Evolutionary conservation across 2,113 vertebrate species (phyloP).

Genomic region (Aphelocoma coerulescens): DNA sequence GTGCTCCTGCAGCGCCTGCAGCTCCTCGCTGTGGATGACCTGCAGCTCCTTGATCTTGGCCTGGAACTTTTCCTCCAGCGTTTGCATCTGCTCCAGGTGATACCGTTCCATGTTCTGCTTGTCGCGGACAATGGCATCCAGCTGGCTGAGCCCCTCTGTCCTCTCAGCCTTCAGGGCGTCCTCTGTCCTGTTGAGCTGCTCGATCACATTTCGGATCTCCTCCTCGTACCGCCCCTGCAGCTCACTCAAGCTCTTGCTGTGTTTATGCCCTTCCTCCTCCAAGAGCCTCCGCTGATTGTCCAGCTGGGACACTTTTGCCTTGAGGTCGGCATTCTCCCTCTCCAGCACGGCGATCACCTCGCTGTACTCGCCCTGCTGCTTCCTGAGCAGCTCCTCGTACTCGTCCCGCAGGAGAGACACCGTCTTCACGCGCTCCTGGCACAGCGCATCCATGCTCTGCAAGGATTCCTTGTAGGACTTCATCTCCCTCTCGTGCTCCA

Average conservation of each 20-base stretch:
- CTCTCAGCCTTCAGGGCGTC: constrained; percentile 77
- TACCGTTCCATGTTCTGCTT: constrained; percentile 78
- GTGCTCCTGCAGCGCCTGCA: constrained; percentile 79
- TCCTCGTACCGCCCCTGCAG: constrained; percentile 75
- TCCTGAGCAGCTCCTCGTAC: constrained; percentile 80
- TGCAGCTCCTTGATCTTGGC: constrained; percentile 83
- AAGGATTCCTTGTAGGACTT: constrained; percentile 78
- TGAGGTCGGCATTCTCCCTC: constrained; percentile 81
- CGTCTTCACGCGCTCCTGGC: constrained; percentile 77
- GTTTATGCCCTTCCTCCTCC: constrained; percentile 73
- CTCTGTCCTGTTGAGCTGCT: constrained; percentile 73
- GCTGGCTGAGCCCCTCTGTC: constrained; percentile 72
- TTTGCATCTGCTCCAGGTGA: constrained; percentile 80
- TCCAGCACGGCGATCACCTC: constrained; percentile 76
- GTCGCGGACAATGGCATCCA: constrained; percentile 77
- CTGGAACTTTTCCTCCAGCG: constrained; percentile 84
- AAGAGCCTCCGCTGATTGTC: constrained; percentile 74
- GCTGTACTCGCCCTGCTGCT: constrained; percentile 79
- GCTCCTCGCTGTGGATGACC: constrained; percentile 79
- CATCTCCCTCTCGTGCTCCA: constrained; percentile 81
- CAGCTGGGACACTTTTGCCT: constrained; percentile 75
- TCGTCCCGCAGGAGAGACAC: constrained; percentile 76
- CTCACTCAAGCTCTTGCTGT: constrained; percentile 72
- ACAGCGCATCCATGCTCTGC: constrained; percentile 74
- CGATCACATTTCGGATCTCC: constrained; percentile 75